Evolutionary conservation across 2,888 invertebrate species (phyloP), one percentile per base, ranked within the genome.

Genomic region (Agonum fuliginosum): DNA sequence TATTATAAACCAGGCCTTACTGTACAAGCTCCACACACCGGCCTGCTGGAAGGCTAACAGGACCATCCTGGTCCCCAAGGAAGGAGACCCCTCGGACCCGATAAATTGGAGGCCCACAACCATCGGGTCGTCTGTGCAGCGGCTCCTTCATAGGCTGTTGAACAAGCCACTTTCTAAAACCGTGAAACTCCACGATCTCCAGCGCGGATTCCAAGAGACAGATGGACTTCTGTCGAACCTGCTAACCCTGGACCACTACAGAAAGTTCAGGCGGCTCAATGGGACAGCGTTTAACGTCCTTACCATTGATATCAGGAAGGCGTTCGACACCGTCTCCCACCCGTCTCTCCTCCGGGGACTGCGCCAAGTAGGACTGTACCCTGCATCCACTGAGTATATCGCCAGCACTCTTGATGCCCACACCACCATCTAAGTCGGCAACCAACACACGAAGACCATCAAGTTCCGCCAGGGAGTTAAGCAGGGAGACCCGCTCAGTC

Each of bases 401-500:
- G 3, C 12, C 6, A 22, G 51, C 19, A 65, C 82, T 8, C 84
- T 84, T 72, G 77, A 81, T 27, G 80, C 83, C 2, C 78, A 81
- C 3, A 83, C 84, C 2, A 76, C 46, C 65, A 58, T 83, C 65
- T 80, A 78, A 17, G 81, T 81, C 3, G 80, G 81, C 4, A 78
- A 43, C n/a, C n/a, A n/a, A n/a, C n/a, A n/a, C n/a, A n/a, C n/a
- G n/a, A n/a, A n/a, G n/a, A n/a, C n/a, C n/a, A 79, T 83, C 3
- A 37, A 17, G 4, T 79, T 83, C 46, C 30, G 20, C 0, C 81
- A 84, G 19, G 86, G 86, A 0, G 86, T 87, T 1, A 83, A 84
- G 8, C 87, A 87, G 79, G 87, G 87, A 0, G 86, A 87, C 78
- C 86, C 86, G 0, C 79, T 87, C n/a, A 84, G 85, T 2, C 82